Conservation (phyloP, 2,797 vertebrate genomes). For the Sebastes goodei region DNA sequence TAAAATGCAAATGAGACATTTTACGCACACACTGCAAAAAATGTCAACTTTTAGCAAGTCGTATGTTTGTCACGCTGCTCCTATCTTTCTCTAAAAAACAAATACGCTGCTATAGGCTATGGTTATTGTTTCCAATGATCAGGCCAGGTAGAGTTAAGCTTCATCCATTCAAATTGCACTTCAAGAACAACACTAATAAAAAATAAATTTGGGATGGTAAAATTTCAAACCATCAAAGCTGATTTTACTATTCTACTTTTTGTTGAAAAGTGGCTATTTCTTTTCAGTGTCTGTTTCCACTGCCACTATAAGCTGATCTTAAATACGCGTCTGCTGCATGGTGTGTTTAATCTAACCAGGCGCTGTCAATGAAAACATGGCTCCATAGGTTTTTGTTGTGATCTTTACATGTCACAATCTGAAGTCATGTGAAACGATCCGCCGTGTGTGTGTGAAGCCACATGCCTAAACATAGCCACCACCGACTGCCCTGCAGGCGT, state of each 20-base stretch:
- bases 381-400: background rate
- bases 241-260: background rate
- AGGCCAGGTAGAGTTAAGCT: background rate
- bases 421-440: background rate
- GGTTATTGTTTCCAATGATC: background rate
- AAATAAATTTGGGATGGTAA: background rate
- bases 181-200: background rate
- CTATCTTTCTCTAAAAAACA: background rate
- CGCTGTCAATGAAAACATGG: background rate
- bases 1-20: constrained; percentile 23
- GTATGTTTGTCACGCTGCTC: background rate
- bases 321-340: background rate
- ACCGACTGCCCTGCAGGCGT: background rate
- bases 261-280: background rate
- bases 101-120: background rate
- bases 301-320: background rate
- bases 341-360: background rate
- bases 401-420: background rate
- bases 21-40: constrained; percentile 23
- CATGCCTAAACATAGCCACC: background rate
- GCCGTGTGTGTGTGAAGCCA: constrained; percentile 5
- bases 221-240: background rate
- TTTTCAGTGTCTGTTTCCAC: background rate
- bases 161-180: background rate
- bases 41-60: background rate